Evolutionary conservation across 2,797 vertebrate genomes (phyloP), one percentile per base, ranked within the genome.

Genomic region (Picus viridis): DNA sequence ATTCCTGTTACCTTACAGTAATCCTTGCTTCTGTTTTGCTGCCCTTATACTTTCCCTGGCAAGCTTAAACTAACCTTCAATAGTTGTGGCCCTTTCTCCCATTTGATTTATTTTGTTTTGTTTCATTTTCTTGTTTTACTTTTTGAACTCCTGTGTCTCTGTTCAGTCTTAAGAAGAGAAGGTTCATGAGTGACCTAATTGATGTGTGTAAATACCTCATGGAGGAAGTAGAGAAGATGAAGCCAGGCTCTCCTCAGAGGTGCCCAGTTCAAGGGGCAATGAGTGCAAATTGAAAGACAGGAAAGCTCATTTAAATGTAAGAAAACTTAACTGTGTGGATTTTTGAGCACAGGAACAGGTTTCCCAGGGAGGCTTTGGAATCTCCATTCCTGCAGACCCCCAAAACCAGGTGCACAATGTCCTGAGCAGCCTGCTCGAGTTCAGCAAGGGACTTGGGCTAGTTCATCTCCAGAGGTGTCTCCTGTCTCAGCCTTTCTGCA

Each of bases 181-280:
- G 27, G 9, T 10, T 62, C 2, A 0, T 9, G 12, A 3, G 4
- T 67, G 5, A 63, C 19, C 15, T 59, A 36, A 9, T 6, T 7
- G 6, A 29, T 71, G 47, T 49, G 20, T 49, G 22, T 22, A 49
- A 23, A 49, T 49, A 49, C 47, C 47, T 49, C 47, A 49, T 22
- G 20, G 47, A 20, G 20, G 5, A 49, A 23, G 10, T 49, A 49
- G 23, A 49, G 47, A 49, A 49, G 47, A 49, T 23, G 47, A 20
- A 49, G 47, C 47, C 20, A 49, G 47, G 47, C 47, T 49, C 19
- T 49, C 16, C 30, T 57, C 26, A 43, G 26, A 26, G 15, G 20
- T 32, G 22, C 7, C 11, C 47, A 29, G 19, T 56, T 45, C 6
- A 41, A 68, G 16, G 53, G 4, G 3, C 20, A 51, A 16, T 14